Evolutionary conservation across 2,113 vertebrate genomes (phyloP).

Genomic region (Oreochromis tanganicae): DNA sequence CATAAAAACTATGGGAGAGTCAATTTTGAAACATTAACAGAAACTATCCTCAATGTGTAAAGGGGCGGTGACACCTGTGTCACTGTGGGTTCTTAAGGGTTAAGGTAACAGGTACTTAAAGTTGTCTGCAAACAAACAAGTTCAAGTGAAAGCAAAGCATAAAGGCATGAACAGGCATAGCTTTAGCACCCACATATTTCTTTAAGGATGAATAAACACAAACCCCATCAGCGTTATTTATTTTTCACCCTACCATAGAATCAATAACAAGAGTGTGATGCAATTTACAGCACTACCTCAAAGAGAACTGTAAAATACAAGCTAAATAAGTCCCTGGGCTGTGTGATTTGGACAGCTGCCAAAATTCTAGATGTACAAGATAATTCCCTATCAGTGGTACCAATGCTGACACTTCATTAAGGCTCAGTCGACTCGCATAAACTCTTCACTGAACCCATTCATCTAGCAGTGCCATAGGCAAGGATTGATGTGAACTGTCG

Average conservation of each 20-base stretch:
- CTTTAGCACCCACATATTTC: neutral
- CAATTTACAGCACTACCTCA: neutral
- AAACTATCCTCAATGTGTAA: too few relatives aligned
- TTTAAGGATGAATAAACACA: neutral
- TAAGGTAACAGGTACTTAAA: neutral
- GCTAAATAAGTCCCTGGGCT: neutral
- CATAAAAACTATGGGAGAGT: too few relatives aligned
- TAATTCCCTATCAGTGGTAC: conserved; percentile 1
- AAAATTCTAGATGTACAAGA: conserved; percentile 22
- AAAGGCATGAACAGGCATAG: neutral
- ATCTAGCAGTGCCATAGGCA: conserved; percentile 1
- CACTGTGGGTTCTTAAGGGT: too few relatives aligned
- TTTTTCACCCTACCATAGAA: neutral
- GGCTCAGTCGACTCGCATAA: conserved; percentile 9
- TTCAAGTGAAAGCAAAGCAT: neutral
- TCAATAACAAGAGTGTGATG: neutral
- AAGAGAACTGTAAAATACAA: neutral
- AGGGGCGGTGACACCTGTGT: too few relatives aligned
- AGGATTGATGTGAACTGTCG: conserved; percentile 29
- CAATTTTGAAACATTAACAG: too few relatives aligned
- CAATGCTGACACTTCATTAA: conserved; percentile 25
- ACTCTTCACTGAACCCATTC: neutral
- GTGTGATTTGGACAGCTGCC: conserved; percentile 1
- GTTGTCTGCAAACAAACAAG: neutral
- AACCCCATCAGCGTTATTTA: neutral